phyloP scores from a whole-genome alignment of 1,140 invertebrate genomes.

The Micrasema minimum region DNA sequence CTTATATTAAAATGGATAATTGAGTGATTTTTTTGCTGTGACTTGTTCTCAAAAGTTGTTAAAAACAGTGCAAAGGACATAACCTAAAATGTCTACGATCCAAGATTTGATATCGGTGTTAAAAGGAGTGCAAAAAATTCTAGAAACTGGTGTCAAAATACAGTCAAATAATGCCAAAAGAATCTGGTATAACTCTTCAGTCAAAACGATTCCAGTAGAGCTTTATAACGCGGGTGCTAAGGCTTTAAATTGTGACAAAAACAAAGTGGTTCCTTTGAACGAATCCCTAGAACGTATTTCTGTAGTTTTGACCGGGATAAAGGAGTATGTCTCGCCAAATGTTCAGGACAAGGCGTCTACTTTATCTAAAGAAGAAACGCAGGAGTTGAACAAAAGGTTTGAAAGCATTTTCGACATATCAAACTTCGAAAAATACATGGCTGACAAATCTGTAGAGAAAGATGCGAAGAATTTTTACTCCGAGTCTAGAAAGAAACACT shows the following conservation, averaged over 20 bases:
- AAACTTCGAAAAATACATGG: slow-evolving; percentile 50
- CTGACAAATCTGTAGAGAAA: neutral
- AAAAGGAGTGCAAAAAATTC: slow-evolving; percentile 70
- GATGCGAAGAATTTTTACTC: slow-evolving; percentile 8
- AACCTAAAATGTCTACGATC: slow-evolving; percentile 65
- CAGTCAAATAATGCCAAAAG: slow-evolving; percentile 56
- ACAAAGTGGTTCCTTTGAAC: neutral
- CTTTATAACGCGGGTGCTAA: slow-evolving; percentile 14
- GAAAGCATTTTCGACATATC: slow-evolving; percentile 49
- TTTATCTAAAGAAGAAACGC: slow-evolving; percentile 39
- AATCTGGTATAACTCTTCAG: slow-evolving; percentile 47
- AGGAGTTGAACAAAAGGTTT: slow-evolving; percentile 48
- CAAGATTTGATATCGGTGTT: slow-evolving; percentile 72
- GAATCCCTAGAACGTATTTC: slow-evolving; percentile 40
- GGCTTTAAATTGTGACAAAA: slow-evolving; percentile 2
- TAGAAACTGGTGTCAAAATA: slow-evolving; percentile 64
- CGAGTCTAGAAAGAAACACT: neutral
- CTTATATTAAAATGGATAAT: too few species aligned
- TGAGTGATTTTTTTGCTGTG: too few species aligned
- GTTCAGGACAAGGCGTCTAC: neutral
- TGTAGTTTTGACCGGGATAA: slow-evolving; percentile 37
- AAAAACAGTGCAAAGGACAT: neutral
- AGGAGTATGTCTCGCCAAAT: slow-evolving; percentile 35
- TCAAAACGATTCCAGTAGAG: slow-evolving; percentile 44
- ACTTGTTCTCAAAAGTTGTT: too few species aligned